Base-by-base conservation (phyloP, 2,888 invertebrate genomes). In the Chymomyza amoena region DNA sequence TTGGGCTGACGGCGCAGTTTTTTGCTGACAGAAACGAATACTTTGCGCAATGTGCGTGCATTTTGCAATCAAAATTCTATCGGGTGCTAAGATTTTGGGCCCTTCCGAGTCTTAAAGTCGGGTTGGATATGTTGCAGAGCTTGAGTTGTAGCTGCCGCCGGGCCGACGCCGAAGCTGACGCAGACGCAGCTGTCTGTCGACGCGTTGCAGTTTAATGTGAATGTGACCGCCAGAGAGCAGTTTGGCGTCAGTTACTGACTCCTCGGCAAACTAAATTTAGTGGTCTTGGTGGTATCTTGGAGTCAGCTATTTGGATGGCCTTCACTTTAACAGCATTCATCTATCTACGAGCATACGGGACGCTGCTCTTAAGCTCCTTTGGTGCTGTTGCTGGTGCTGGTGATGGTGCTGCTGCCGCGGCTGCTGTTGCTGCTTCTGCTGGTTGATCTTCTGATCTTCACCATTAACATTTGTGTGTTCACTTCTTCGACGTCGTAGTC, bases 251-350 rank as follows among this genome's bases (percentile, higher is more conserved):
- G 51, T 39, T 39, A 39, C 51, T 62, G 66, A 66, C 65, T 77
- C 67, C 69, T 77, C 68, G 15, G 82, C 87, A 84, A 82, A 87
- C 85, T 84, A 83, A 87, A 83, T 84, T 75, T 80, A 76, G 71
- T 65, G 73, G 52, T 62, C 61, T 63, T 66, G 71, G 68, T 78
- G 68, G 66, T 36, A 32, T 32, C 32, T 7, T n/a, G 62, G 72
- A 71, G 64, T 39, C 68, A 69, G 72, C 75, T 72, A 75, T 81
- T 87, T 87, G 86, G 81, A 84, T 84, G 84, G 84, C 84, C 84
- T 84, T 84, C 84, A 88, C 75, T 76, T 85, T 84, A 87, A 85
- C 85, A 85, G 80, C 85, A 80, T 87, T 82, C 87, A 82, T 87
- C 87, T 87, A 85, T 83, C 87, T 75, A 9, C 32, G 32, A 32